A percentile compares a stretch with the other conserved stretches of the same genome.
Evolutionary conservation across 2,888 invertebrate genomes (phyloP).

Genomic region (Stramonita haemastoma): DNA sequence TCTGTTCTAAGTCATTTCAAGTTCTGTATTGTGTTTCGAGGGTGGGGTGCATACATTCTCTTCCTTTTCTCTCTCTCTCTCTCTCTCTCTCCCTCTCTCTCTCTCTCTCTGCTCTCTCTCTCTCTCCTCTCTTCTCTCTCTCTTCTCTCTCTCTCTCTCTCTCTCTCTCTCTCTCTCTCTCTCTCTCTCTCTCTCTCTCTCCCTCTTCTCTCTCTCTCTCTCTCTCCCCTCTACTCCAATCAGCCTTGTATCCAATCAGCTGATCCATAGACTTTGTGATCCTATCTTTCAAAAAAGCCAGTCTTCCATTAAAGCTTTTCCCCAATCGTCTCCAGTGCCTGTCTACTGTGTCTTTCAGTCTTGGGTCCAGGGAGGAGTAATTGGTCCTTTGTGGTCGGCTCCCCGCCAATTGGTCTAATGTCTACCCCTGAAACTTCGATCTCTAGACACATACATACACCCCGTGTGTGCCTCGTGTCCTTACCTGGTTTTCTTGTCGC

Average conservation of each 20-base stretch:
- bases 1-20: too few relatives aligned
- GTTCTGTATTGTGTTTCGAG: too few relatives aligned
- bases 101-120: too few relatives aligned
- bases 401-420: conserved; percentile 44
- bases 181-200: too few relatives aligned
- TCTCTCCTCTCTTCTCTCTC: too few relatives aligned
- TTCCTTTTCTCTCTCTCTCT: too few relatives aligned
- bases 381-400: conserved; percentile 36
- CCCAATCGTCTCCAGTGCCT: not conserved
- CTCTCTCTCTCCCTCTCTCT: too few relatives aligned
- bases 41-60: too few relatives aligned
- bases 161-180: too few relatives aligned
- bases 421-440: conserved; percentile 32
- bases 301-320: not conserved
- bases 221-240: not conserved
- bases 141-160: too few relatives aligned
- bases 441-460: not conserved
- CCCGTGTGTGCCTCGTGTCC: too few relatives aligned
- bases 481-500: too few relatives aligned
- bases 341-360: conserved; percentile 10
- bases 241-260: not conserved
- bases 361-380: conserved; percentile 38
- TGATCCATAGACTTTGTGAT: not conserved
- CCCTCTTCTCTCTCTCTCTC: not conserved
- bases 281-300: not conserved